Conservation (phyloP, 2,113 vertebrate genomes). For the Scophthalmus maximus region DNA sequence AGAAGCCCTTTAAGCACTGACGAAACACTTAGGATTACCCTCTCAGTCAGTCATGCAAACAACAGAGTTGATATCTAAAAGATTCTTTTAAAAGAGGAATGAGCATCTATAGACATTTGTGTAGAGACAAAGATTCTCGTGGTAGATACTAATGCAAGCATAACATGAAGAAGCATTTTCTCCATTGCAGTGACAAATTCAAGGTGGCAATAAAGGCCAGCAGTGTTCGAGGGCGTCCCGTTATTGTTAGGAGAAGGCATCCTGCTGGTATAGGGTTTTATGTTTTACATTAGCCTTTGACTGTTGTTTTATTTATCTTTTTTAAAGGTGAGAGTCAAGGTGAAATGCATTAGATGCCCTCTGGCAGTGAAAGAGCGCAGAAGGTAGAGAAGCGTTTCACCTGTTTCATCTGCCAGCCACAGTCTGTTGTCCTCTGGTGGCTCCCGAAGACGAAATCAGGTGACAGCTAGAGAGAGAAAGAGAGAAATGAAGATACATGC, state of each 20-base stretch:
- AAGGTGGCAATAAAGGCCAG: not conserved
- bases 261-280: not conserved
- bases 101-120: not conserved
- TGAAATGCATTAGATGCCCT: conserved; percentile 29
- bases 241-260: conserved; percentile 22
- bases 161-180: conserved; percentile 11
- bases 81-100: not conserved
- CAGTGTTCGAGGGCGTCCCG: not conserved
- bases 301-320: not conserved
- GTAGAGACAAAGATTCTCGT: not conserved
- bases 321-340: conserved; percentile 39
- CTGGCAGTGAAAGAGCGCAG: conserved; percentile 19
- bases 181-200: not conserved
- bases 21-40: conserved; percentile 52
- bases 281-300: conserved; percentile 12
- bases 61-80: not conserved
- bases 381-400: conserved; percentile 56
- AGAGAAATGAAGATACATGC: conserved; percentile 7
- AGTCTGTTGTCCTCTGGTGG: conserved; percentile 66
- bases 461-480: conserved; percentile 63
- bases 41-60: conserved; percentile 19
- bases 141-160: not conserved
- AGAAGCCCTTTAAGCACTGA: conserved; percentile 51
- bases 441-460: conserved; percentile 73
- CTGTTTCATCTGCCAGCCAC: conserved; percentile 77